Evolutionary conservation across 2,888 invertebrate species (phyloP), one percentile per base, ranked within the genome.

Genomic region (Cerceris rybyensis): DNA sequence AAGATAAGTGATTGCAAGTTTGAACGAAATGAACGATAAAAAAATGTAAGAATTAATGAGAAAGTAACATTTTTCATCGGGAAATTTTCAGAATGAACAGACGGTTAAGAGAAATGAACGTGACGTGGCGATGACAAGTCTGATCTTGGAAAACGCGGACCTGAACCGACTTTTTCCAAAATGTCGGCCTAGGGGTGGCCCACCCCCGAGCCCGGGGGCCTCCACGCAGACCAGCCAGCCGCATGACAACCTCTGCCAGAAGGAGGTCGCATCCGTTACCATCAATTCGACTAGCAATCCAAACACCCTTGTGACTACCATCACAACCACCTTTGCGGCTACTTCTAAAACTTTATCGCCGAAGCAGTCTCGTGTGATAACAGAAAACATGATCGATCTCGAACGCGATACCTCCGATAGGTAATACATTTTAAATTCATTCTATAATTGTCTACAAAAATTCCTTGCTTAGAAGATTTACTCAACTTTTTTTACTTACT

Each of bases 71-170:
- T 4, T 28, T 28, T 28, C 28, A 28, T 28, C 28, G 28, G 4
- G 1, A 28, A 1, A 28, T 28, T 81, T 75, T 11, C 70, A 90
- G 90, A 87, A 91, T 91, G 91, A 90, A 89, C 83, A 90, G 82
- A 86, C 83, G 86, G 75, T 81, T 87, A 82, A 87, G 86, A 82
- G 88, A 88, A 70, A 87, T 87, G 90, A 90, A 88, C 76, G 88
- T 88, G 81, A 84, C 84, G 88, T 88, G 91, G 92, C 92, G 92
- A 92, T 92, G 92, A 92, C 92, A 91, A 92, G 92, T 83, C 89
- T 92, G 92, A 92, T 92, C 87, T 91, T 92, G 89, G 92, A 92
- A 87, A 92, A 92, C 91, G 89, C 92, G 82, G 92, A 92, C 87
- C 90, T 92, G 88, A 92, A 91, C 86, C 91, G 90, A 88, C 90